These are phyloP conservation scores for Chouioia cunea DNA, from an alignment of 2,888 invertebrate genomes.

Conservation along the genomic window DNA sequence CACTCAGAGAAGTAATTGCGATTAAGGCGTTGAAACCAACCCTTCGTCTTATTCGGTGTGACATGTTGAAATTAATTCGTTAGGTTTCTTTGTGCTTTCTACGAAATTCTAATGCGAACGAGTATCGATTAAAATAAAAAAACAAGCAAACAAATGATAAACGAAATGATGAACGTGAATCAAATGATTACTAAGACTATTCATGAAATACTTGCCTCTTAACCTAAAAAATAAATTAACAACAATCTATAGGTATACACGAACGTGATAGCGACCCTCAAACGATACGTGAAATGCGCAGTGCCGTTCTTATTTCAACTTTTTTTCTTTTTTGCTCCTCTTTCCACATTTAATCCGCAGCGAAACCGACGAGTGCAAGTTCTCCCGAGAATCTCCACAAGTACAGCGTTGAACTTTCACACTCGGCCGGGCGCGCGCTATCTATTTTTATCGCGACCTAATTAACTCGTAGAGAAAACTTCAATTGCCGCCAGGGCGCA, in stretches of 20 bases:
- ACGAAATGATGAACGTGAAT: no score
- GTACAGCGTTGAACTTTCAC: constrained; percentile 17
- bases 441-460: constrained; percentile 46
- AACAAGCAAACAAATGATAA: no score
- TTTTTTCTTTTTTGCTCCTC: not conserved
- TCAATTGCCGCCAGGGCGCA: constrained; percentile 6
- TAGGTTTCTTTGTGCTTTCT: no score
- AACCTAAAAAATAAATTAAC: no score
- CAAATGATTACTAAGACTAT: no score
- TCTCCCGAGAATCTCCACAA: not conserved
- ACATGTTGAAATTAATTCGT: constrained; percentile 39
- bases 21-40: constrained; percentile 17
- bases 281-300: no score
- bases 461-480: constrained; percentile 41
- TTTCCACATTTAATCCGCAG: constrained; percentile 26
- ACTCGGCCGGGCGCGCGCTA: constrained; percentile 16
- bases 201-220: no score
- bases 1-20: constrained; percentile 44
- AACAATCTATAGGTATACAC: no score
- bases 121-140: not conserved
- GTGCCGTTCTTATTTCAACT: constrained; percentile 7
- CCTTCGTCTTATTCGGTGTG: not conserved
- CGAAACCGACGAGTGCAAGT: constrained; percentile 20
- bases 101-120: no score
- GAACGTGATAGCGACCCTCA: no score